Conservation (phyloP, 2,797 vertebrate species). For the Lagorchestes hirsutus region DNA sequence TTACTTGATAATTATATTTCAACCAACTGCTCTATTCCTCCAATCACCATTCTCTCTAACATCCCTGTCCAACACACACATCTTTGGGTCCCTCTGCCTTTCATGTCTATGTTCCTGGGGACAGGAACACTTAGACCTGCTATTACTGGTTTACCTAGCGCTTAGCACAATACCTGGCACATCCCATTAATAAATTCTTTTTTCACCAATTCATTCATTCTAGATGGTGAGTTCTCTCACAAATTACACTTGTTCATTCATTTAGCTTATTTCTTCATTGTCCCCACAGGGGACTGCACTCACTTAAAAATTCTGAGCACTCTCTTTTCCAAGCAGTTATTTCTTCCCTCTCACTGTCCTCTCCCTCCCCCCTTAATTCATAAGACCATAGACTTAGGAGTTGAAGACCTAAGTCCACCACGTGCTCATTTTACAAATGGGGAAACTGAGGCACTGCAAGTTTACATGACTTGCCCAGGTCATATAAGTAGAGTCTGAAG, state of each 20-base stretch:
- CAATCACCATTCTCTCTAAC: not conserved
- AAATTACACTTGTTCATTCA: not conserved
- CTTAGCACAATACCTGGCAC: not conserved
- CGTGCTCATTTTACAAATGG: slow-evolving; percentile 4
- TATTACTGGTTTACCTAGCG: not conserved
- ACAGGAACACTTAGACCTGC: not conserved
- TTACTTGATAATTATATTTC: not conserved
- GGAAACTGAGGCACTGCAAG: slow-evolving; percentile 17
- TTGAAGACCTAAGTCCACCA: not conserved
- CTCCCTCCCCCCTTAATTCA: not conserved
- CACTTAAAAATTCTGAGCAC: not conserved
- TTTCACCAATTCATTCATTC: not conserved
- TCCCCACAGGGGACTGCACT: not conserved
- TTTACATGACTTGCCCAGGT: slow-evolving; percentile 2
- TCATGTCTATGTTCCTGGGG: not conserved
- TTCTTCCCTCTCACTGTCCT: not conserved
- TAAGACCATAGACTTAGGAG: not conserved
- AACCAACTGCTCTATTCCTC: not conserved
- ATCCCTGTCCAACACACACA: not conserved
- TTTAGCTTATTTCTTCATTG: not conserved
- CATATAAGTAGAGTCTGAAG: not conserved
- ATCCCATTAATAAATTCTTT: not conserved
- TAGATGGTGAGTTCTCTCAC: not conserved
- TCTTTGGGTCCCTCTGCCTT: not conserved
- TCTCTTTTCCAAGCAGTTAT: not conserved